Evolutionary conservation across 2,113 vertebrate genomes (phyloP).

Genomic region (Diglossa brunneiventris): DNA sequence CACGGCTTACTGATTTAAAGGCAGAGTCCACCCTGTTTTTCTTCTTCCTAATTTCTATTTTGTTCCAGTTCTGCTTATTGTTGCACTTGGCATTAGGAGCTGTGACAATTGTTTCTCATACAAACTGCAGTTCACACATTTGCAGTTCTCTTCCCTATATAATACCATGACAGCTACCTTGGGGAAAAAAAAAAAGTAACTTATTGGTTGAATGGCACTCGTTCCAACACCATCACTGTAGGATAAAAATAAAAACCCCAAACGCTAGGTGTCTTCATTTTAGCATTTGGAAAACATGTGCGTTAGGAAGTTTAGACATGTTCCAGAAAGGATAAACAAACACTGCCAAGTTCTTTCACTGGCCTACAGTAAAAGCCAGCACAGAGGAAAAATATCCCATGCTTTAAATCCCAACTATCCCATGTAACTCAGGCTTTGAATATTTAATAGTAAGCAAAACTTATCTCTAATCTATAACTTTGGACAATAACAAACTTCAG

Average conservation of each 20-base stretch:
- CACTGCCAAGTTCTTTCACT: conserved; percentile 19
- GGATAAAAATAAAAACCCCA: background rate
- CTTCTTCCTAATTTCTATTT: background rate
- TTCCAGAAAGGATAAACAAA: background rate
- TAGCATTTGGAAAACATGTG: conserved; percentile 46
- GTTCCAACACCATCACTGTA: background rate
- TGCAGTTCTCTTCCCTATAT: background rate
- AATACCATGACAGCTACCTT: background rate
- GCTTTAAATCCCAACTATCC: background rate
- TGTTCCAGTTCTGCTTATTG: background rate
- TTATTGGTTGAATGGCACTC: background rate
- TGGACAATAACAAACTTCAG: background rate
- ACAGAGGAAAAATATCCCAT: background rate
- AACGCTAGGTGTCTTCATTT: background rate
- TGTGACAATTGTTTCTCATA: background rate
- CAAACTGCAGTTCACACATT: background rate
- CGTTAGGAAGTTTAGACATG: background rate
- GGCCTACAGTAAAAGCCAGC: background rate
- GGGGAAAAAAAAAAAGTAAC: background rate
- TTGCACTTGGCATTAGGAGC: background rate
- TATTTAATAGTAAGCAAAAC: background rate
- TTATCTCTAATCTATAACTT: background rate
- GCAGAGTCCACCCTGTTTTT: background rate
- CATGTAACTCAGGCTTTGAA: background rate
- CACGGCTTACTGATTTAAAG: background rate